Conservation (phyloP, 2,888 invertebrate species). For the Tetragnatha montana region DNA sequence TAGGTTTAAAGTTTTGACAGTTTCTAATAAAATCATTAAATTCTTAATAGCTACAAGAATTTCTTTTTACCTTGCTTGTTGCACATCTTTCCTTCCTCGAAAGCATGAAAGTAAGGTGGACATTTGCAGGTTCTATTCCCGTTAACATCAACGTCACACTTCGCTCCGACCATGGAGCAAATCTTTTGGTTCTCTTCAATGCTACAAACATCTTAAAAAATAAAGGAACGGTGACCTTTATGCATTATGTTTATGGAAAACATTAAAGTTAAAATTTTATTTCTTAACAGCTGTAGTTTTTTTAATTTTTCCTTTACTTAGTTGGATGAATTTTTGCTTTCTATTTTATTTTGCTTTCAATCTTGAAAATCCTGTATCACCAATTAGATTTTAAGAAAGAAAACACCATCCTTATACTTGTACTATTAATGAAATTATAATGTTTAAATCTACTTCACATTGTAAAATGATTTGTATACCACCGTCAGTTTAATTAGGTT, state of each 20-base stretch:
- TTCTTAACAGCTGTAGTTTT: neutral
- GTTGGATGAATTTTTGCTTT: too few species aligned
- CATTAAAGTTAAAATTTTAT: neutral
- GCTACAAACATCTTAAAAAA: conserved; percentile 41
- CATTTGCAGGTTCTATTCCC: conserved; percentile 41
- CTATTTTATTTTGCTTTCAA: too few species aligned
- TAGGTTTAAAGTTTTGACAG: too few species aligned
- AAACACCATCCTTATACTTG: too few species aligned
- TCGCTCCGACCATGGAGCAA: conserved; percentile 29
- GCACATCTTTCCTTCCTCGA: conserved; percentile 19
- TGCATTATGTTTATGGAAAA: neutral
- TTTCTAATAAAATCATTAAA: too few species aligned
- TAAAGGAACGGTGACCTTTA: neutral
- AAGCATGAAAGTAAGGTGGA: conserved; percentile 33
- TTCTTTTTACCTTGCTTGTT: conserved; percentile 36
- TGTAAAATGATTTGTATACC: too few species aligned
- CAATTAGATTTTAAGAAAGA: too few species aligned
- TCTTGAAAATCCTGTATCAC: too few species aligned
- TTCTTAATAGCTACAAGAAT: neutral
- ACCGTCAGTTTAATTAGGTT: too few species aligned
- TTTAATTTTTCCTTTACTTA: neutral
- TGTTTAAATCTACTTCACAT: too few species aligned
- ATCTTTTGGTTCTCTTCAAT: conserved; percentile 38
- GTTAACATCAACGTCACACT: conserved; percentile 21
- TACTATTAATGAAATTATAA: too few species aligned